Evolutionary conservation across 2,888 invertebrate species (phyloP).

Genomic region (Aphidoletes aphidimyza): DNA sequence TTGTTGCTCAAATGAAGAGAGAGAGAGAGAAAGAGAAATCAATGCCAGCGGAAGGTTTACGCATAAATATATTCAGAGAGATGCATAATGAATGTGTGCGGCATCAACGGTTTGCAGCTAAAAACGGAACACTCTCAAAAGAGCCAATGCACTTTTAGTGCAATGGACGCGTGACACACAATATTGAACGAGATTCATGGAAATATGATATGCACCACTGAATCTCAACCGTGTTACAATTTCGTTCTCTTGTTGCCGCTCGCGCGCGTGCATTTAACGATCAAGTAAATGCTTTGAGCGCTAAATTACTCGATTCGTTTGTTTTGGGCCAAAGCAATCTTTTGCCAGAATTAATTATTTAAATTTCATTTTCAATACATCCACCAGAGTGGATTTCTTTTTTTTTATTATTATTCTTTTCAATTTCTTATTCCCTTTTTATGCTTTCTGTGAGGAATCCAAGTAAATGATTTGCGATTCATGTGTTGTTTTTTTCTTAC

Average conservation of each 20-base stretch:
- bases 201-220: conserved; percentile 19
- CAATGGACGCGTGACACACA: conserved; percentile 41
- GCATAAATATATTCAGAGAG: background rate
- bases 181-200: conserved; percentile 47
- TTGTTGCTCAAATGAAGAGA: background rate
- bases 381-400: background rate
- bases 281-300: too few relatives aligned
- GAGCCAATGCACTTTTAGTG: conserved; percentile 47
- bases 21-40: background rate
- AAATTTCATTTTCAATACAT: conserved; percentile 35
- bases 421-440: too few relatives aligned
- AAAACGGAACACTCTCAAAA: background rate
- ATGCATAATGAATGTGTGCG: background rate
- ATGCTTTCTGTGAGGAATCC: background rate
- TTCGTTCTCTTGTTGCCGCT: too few relatives aligned
- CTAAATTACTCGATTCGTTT: too few relatives aligned
- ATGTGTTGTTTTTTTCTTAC: background rate
- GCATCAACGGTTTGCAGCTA: background rate
- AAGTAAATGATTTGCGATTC: background rate
- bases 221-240: too few relatives aligned
- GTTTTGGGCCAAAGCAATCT: too few relatives aligned
- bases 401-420: background rate
- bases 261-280: too few relatives aligned
- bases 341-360: conserved; percentile 33
- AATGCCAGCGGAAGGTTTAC: background rate